Evolutionary conservation across 1,140 invertebrate genomes (phyloP), one percentile per base, ranked within the genome.

Genomic region (Trichonephila inaurata): DNA sequence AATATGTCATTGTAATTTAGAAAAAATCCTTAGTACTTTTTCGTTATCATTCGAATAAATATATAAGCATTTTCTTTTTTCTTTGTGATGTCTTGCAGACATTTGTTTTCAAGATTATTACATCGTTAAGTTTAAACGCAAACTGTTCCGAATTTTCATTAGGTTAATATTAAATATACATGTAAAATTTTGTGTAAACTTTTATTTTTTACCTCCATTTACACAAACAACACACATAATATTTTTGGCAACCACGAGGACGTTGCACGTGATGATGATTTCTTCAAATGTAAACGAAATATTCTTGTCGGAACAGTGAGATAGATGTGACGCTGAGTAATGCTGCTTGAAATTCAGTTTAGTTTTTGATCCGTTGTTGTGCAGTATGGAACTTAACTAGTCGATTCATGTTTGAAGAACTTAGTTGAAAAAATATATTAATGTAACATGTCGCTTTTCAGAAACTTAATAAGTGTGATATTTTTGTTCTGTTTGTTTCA

Each of bases 251-350:
- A 92, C 66, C 40, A 28, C 51, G 40, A 6, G 51, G 24, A 16
- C 2, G 40, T 7, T 33, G 64, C 91, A 92, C 91, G 91, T 92
- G 90, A 91, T 85, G 33, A 40, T 88, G 86, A 88, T 66, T 88
- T 88, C 86, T 88, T 64, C 83, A 85, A 91, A 91, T 69, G 89
- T 82, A 91, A 91, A 81, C 88, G 64, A 51, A 89, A 77, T 69
- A 69, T 81, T 77, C 14, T 60, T 51, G 69, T 77, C 33, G 2
- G 64, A 60, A 69, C 19, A 21, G 69, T 8, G 33, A 16, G 61
- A 28, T n/a, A 3, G 18, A 72, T 61, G 14, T 81, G 69, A 72
- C 40, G 51, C 64, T 88, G 86, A 88, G 86, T 88, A 88, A 88
- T 64, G 40, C 64, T 66, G 72, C 16, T 19, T 85, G 7, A 51